Conservation (phyloP, 2,888 invertebrate species). For the Drosophila demipolita region DNA sequence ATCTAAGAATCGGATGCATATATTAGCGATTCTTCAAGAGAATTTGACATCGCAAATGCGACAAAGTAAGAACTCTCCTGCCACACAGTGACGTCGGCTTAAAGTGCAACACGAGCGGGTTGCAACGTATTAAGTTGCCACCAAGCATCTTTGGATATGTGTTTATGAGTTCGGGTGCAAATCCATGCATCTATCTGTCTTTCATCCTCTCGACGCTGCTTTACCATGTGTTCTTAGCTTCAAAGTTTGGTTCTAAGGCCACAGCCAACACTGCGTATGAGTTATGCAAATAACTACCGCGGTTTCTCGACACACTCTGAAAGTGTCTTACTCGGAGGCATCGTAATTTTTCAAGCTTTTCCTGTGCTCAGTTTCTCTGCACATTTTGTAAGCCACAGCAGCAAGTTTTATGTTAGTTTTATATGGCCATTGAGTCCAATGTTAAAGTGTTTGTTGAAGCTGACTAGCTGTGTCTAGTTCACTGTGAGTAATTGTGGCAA, state of each 20-base stretch:
- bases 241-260: slow-evolving; percentile 16
- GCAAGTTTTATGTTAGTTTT: slow-evolving; percentile 28
- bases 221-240: slow-evolving; percentile 34
- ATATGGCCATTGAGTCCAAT: background rate
- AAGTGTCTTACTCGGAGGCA: slow-evolving; percentile 62
- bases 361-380: background rate
- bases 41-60: slow-evolving; percentile 49
- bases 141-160: background rate
- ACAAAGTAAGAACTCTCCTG: slow-evolving; percentile 10
- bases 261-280: slow-evolving; percentile 56
- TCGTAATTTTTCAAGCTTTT: slow-evolving; percentile 44
- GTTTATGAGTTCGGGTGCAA: slow-evolving; percentile 3
- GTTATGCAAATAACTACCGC: slow-evolving; percentile 67
- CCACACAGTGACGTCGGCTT: slow-evolving; percentile 49
- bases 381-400: background rate
- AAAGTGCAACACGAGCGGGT: slow-evolving; percentile 31
- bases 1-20: slow-evolving; percentile 16
- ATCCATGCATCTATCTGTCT: slow-evolving; percentile 35
- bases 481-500: background rate
- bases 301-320: slow-evolving; percentile 42
- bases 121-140: slow-evolving; percentile 25
- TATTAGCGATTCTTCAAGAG: slow-evolving; percentile 11
- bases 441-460: background rate
- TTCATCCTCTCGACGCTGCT: slow-evolving; percentile 12
- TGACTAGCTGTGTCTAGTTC: background rate